Evolutionary conservation across 2,888 invertebrate species (phyloP), one percentile per base, ranked within the genome.

Genomic region (Campoletis raptor): DNA sequence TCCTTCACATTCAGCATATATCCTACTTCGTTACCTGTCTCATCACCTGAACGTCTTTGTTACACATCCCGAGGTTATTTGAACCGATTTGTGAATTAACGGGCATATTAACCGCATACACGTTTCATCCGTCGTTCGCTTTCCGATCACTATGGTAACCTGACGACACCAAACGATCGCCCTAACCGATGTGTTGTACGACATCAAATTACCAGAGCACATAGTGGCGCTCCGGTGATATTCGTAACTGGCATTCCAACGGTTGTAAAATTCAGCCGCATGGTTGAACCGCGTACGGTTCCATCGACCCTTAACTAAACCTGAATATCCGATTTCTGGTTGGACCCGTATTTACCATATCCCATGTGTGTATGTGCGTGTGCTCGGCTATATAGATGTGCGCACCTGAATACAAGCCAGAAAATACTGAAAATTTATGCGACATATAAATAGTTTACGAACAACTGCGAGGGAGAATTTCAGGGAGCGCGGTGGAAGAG

Each of bases 371-470:
- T 36, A 18, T 48, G 30, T 36, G 10, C 36, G n/a, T 64, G 37
- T 57, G 5, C 15, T 2, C 40, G 18, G 42, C 30, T 64, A 54
- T 76, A 48, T 76, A 40, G 37, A 64, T 64, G 52, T 54, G 48
- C 15, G 37, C 76, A 67, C 42, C 67, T 70, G 78, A 70, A 64
- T 18, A 67, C 77, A 36, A 70, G 36, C 79, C 70, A 61, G 76
- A 74, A 83, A 81, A 86, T 81, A 77, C 81, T 72, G 84, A 88
- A 90, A 92, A 92, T 92, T 91, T 90, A 92, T 91, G 90, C 90
- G 87, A 74, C 85, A 88, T 89, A 89, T 90, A 92, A 92, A 91
- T 90, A 91, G 91, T 91, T 90, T 91, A 91, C 89, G 90, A 85
- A 78, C 64, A 64, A 72, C 54, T 61, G 76, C 40, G 73, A 40